Percentiles rank a stretch among this genome's conserved stretches.
Evolutionary conservation across 2,888 invertebrate genomes (phyloP).

Genomic region (Chrysomela aeneicollis): DNA sequence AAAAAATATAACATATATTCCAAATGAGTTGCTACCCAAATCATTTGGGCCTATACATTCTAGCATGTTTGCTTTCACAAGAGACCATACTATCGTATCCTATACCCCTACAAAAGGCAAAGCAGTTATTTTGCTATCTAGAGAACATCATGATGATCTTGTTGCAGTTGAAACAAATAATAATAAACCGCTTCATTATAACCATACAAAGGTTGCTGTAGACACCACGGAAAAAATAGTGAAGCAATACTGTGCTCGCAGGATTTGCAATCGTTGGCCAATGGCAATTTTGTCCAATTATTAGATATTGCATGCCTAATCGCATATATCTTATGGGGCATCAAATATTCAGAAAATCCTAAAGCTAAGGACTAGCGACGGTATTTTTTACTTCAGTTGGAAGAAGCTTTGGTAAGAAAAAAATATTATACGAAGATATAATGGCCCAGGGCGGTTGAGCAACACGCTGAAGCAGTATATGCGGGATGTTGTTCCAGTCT

Average conservation of each 20-base stretch:
- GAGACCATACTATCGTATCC: conserved; percentile 23
- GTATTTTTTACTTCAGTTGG: background rate
- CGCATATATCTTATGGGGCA: conserved; percentile 4
- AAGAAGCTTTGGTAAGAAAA: conserved; percentile 1
- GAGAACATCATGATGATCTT: conserved; percentile 27
- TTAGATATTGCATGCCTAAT: background rate
- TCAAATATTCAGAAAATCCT: conserved; percentile 7
- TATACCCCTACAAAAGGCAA: conserved; percentile 20
- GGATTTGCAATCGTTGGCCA: conserved; percentile 7
- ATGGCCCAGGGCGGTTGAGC: background rate
- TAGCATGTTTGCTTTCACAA: conserved; percentile 18
- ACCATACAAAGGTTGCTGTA: conserved; percentile 19
- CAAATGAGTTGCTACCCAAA: conserved; percentile 21
- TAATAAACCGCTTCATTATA: conserved; percentile 18
- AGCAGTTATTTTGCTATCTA: conserved; percentile 24
- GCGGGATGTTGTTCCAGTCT: conserved; percentile 12
- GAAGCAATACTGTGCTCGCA: conserved; percentile 15
- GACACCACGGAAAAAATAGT: conserved; percentile 23
- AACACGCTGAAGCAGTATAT: conserved; percentile 9
- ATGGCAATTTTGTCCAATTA: conserved; percentile 12
- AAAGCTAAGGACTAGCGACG: conserved; percentile 3
- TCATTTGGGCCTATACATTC: conserved; percentile 16
- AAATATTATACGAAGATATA: conserved; percentile 6
- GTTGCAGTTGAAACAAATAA: conserved; percentile 11
- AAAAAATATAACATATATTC: conserved; percentile 12